Evolutionary conservation across 2,113 vertebrate genomes (phyloP).

Genomic region (Callospermophilus lateralis): DNA sequence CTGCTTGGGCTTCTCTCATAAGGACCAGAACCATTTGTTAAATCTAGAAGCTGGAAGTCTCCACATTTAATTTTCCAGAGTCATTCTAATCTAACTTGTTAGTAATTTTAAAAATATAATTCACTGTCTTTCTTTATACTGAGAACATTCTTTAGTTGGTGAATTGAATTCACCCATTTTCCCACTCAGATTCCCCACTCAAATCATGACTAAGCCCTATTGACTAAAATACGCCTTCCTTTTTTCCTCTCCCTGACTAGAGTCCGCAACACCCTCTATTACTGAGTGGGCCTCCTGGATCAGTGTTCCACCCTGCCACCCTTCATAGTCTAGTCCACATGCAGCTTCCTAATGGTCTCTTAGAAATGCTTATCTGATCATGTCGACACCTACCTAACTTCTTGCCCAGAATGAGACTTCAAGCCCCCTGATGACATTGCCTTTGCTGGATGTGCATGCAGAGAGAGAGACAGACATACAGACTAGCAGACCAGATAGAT

Average conservation of each 20-base stretch:
- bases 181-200: neutral
- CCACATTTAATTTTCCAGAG: neutral
- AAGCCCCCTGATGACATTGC: neutral
- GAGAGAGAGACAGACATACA: neutral
- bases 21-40: neutral
- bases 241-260: neutral
- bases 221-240: neutral
- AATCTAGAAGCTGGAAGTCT: neutral
- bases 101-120: neutral
- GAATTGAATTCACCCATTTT: neutral
- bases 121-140: neutral
- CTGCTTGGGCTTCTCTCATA: neutral
- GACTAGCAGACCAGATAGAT: neutral
- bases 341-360: neutral
- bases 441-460: neutral
- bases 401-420: neutral
- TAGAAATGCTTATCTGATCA: neutral
- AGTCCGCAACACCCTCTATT: neutral
- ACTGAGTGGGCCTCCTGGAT: neutral
- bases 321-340: neutral
- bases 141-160: neutral
- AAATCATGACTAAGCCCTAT: neutral
- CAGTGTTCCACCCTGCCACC: neutral
- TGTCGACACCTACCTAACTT: neutral
- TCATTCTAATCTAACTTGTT: neutral